Base-by-base conservation (phyloP, 2,888 invertebrate genomes). In the Melipona beecheii region DNA sequence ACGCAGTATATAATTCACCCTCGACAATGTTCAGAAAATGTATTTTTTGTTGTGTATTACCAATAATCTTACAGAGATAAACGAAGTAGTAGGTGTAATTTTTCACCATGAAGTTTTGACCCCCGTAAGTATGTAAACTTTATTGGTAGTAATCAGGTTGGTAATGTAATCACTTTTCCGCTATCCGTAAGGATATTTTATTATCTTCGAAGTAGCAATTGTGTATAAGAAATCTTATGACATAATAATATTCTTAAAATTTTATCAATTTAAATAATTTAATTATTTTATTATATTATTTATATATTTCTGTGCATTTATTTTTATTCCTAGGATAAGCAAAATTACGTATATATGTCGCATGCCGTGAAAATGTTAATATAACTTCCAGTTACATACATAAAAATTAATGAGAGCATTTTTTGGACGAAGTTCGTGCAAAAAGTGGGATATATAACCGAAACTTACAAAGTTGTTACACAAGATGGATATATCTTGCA, bases 401-500 rank as follows among this genome's bases (percentile, higher is more conserved):
- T 19, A 58, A 4, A 19, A n/a, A 13, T 52, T 9, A 24, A 58
- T 5, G 54, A 17, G n/a, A 69, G 27, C 31, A 24, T 73, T 49
- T 66, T 75, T 60, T 2, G 94, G 94, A 78, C 89, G 86, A 27
- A 27, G 27, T 27, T 95, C 56, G 94, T 94, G 13, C 83, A 87
- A n/a, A 52, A 76, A 3, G 58, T 15, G 9, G 86, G 87, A n/a
- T 97, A 97, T 92, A 95, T 96, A 0, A 92, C 95, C 0, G 97
- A 97, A 93, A 95, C 95, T 19, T 96, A 97, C 92, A 92, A 92
- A 3, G 96, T 97, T 0, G 94, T 94, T 5, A 98, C 98, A 0
- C 93, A 95, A 4, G 98, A 98, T 95, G 97, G 97, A 2, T 98
- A 97, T 91, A 96, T 97, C n/a, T 94, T 98, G 84, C 95, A 96